Evolutionary conservation across 64 coral and sea anemone genomes (phyloP), one percentile per base, ranked within the genome.

Genomic region (Montipora capricornis): DNA sequence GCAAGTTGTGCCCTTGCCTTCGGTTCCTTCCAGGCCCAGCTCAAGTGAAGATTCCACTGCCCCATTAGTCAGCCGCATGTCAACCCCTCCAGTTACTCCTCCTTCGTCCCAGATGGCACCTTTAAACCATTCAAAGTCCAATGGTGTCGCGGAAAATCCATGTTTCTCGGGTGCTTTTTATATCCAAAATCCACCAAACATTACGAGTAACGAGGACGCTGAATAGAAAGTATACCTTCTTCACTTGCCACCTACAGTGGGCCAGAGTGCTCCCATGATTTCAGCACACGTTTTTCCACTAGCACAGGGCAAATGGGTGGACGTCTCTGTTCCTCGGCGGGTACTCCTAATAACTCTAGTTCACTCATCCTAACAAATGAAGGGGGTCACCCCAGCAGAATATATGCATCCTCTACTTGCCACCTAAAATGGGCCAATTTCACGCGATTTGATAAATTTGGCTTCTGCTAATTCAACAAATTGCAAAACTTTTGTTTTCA

Each of bases 401-500:
- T 20, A 24, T 71, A 71, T 20, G 20, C 68, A 71, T 71, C 68
- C 68, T 71, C 5, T 24, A 71, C 73, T 75, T 78, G 44, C 75
- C 45, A 17, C 75, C 10, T 78, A 19, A 44, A 78, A 78, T 78
- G 75, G 44, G 75, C 44, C 44, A 78, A 78, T 47, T 78, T 48
- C 44, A 4, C 46, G 75, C 46, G n/a, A n/a, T n/a, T n/a, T n/a
- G n/a, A n/a, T n/a, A n/a, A 11, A 48, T 78, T 47, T 78, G 0
- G 75, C 75, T 78, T 44, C 75, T 49, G 44, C 44, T 6, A 78
- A 48, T 14, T 78, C 75, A 47, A 49, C 44, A 78, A 48, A 78
- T 48, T 78, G 44, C 75, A 78, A 78, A 49, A 47, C 5, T 78
- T 48, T 48, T 78, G 75, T 78, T 17, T 78, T 78, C 74, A 76